Percentiles rank a stretch among this genome's conserved stretches.
Conservation (phyloP, 2,113 vertebrate species). For the Budorcas taxicolor region DNA sequence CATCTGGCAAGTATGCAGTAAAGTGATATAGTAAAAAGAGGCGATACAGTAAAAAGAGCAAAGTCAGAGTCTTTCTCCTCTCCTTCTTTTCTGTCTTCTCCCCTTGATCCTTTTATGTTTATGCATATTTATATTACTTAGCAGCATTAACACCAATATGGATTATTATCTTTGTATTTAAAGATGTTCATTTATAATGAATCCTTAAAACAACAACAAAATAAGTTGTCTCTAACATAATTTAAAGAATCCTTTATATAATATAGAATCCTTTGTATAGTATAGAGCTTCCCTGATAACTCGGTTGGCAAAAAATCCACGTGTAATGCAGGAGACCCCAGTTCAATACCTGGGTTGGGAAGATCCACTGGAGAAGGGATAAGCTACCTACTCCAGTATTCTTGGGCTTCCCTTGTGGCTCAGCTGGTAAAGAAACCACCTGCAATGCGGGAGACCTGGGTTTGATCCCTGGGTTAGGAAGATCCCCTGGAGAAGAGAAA, state of each 20-base stretch:
- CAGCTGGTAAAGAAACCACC: neutral
- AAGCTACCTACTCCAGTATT: neutral
- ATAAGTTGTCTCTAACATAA: neutral
- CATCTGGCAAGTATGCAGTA: neutral
- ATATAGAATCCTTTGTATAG: neutral
- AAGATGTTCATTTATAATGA: neutral
- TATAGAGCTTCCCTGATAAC: neutral
- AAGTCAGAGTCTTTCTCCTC: neutral
- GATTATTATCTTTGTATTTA: neutral
- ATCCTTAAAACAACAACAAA: neutral
- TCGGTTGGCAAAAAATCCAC: neutral
- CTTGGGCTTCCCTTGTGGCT: neutral
- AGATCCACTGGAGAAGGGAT: neutral
- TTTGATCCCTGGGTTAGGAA: neutral
- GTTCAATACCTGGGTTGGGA: neutral
- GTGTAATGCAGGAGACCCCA: rapidly evolving
- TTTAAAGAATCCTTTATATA: neutral
- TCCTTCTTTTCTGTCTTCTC: neutral
- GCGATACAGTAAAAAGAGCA: rapidly evolving
- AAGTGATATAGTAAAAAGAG: neutral
- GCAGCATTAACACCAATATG: neutral
- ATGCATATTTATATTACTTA: neutral
- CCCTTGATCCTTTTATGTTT: neutral
- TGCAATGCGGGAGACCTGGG: rapidly evolving
- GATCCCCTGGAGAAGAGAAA: neutral